These are phyloP conservation scores for Lamprotornis superbus DNA, from an alignment of 2,113 vertebrate genomes.

Conservation along the genomic window DNA sequence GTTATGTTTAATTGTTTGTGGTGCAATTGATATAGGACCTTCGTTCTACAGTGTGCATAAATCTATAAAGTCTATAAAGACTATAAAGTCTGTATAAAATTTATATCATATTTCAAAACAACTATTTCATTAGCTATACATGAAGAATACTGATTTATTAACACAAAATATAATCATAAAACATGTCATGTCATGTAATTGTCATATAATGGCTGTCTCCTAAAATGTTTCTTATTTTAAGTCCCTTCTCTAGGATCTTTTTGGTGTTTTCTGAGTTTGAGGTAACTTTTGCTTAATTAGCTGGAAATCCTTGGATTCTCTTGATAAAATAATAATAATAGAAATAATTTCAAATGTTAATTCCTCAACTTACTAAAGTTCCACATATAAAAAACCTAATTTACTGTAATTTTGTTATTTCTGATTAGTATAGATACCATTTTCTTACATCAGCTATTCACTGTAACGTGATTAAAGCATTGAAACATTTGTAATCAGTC, in stretches of 20 bases:
- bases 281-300: neutral
- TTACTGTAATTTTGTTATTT: neutral
- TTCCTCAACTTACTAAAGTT: neutral
- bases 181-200: too few relatives aligned
- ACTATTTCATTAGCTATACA: neutral
- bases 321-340: neutral
- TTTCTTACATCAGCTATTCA: neutral
- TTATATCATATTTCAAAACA: neutral
- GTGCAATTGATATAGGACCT: neutral
- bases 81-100: neutral
- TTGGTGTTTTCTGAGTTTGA: neutral
- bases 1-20: neutral
- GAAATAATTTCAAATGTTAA: neutral
- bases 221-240: neutral
- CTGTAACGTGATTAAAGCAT: neutral
- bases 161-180: neutral
- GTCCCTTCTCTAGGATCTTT: neutral
- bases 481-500: neutral
- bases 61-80: too few relatives aligned
- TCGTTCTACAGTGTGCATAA: neutral
- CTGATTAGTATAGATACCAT: neutral
- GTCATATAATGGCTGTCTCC: neutral
- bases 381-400: neutral
- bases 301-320: neutral
- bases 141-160: neutral